Evolutionary conservation across 2,888 invertebrate genomes (phyloP).

Genomic region (Seira sanloemensis): DNA sequence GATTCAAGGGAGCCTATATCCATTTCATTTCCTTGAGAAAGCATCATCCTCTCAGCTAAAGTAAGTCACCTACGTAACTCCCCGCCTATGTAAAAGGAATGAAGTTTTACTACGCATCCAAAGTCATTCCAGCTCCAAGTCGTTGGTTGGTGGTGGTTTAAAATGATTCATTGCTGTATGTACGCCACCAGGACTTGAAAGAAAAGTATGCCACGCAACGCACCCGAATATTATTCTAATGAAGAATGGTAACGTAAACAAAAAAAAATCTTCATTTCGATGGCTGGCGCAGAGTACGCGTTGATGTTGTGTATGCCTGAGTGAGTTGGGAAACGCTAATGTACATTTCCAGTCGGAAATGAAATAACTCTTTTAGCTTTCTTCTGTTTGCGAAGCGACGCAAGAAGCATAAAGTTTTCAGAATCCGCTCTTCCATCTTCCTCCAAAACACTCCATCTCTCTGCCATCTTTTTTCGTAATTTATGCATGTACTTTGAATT

Average conservation of each 20-base stretch:
- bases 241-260: conserved; percentile 1
- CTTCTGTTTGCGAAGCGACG: background rate
- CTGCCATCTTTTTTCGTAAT: conserved; percentile 24
- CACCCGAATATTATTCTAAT: background rate
- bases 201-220: background rate
- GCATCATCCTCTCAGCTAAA: background rate
- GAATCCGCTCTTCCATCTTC: background rate
- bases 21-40: too few relatives aligned
- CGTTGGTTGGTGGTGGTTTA: background rate
- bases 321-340: background rate
- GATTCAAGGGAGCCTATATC: background rate
- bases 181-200: background rate
- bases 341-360: background rate
- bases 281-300: background rate
- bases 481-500: conserved; percentile 57
- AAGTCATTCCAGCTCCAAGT: background rate
- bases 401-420: background rate
- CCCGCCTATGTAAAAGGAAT: background rate
- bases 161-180: background rate
- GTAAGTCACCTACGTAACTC: background rate
- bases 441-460: background rate
- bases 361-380: background rate
- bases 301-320: background rate
- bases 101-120: background rate
- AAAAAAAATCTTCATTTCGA: conserved; percentile 5